phyloP scores from a whole-genome alignment of 1,140 invertebrate species.

The Drosophila rufa region DNA sequence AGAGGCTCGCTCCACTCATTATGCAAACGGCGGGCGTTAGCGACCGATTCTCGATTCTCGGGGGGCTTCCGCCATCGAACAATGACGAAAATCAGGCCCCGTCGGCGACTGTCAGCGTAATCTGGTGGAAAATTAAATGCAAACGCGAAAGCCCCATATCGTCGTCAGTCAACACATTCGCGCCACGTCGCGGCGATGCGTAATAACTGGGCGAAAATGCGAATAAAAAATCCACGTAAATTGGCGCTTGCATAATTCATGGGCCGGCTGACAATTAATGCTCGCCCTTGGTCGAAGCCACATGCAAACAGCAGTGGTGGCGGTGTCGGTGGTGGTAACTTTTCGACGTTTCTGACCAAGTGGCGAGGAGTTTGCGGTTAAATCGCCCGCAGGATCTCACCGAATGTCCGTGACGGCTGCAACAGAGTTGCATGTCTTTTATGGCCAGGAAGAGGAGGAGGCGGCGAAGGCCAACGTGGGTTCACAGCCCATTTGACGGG shows the following conservation, averaged over 20 bases:
- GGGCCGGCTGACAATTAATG: conserved; percentile 26
- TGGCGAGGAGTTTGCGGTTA: not conserved
- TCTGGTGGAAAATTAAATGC: conserved; percentile 75
- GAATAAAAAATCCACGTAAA: conserved; percentile 44
- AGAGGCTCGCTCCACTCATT: conserved; percentile 27
- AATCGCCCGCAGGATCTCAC: conserved; percentile 12
- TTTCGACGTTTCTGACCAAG: conserved; percentile 23
- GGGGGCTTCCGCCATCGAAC: conserved; percentile 29
- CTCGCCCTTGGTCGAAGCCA: conserved; percentile 11
- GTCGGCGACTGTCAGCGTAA: conserved; percentile 31
- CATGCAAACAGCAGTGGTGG: conserved; percentile 2
- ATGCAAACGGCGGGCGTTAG: conserved; percentile 26
- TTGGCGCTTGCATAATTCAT: conserved; percentile 69
- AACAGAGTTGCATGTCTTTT: conserved; percentile 39
- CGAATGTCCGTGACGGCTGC: conserved; percentile 33
- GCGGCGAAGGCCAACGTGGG: conserved; percentile 5
- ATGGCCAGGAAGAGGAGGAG: conserved; percentile 21
- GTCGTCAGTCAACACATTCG: conserved; percentile 31
- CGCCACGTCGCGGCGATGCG: not conserved
- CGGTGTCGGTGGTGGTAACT: conserved; percentile 28
- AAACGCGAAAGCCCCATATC: conserved; percentile 33
- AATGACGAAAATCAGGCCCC: conserved; percentile 50
- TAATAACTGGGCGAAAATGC: conserved; percentile 13
- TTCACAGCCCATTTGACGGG: conserved; percentile 46
- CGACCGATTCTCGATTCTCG: conserved; percentile 13